A percentile compares a stretch with the other conserved stretches of the same genome.
Conservation (phyloP, 1,140 invertebrate genomes). For the Drosophila orena region DNA sequence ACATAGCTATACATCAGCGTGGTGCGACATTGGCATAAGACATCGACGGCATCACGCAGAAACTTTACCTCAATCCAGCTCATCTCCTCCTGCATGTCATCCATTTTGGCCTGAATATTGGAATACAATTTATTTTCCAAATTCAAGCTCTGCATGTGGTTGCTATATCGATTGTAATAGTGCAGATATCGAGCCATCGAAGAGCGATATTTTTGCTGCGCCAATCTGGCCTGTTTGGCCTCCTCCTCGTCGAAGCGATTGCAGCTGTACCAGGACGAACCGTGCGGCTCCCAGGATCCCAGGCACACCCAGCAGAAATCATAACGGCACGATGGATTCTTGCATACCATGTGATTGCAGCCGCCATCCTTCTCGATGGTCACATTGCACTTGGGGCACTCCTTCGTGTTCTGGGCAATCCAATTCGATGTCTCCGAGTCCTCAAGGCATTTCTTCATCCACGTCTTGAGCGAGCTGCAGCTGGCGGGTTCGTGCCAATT, state of each 20-base stretch:
- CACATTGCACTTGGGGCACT: conserved; percentile 99
- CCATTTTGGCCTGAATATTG: conserved; percentile 98
- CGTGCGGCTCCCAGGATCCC: conserved; percentile 99
- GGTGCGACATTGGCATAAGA: conserved; percentile 97
- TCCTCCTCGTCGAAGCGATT: conserved; percentile 99
- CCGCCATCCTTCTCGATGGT: conserved; percentile 99
- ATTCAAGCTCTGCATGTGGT: conserved; percentile 99
- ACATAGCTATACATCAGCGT: conserved; percentile 99
- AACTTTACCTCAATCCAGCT: conserved; percentile 99
- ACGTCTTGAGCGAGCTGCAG: conserved; percentile 95
- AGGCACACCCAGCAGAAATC: conserved; percentile 99
- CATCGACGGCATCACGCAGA: conserved; percentile 98
- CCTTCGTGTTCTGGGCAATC: conserved; percentile 99
- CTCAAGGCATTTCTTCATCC: conserved; percentile 99
- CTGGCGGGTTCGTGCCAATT: conserved; percentile 99
- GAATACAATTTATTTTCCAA: conserved; percentile 98
- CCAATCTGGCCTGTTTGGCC: conserved; percentile 96
- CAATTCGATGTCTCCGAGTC: conserved; percentile 99
- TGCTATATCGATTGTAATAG: conserved; percentile 99
- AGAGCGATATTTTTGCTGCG: conserved; percentile 96
- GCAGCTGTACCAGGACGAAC: conserved; percentile 99
- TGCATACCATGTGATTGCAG: conserved; percentile 99
- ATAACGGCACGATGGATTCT: conserved; percentile 98
- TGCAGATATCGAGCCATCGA: conserved; percentile 93
- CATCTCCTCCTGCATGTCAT: conserved; percentile 99